Evolutionary conservation across 30 jellyfish, hydroid and myxozoan genomes (phyloP), one percentile per base, ranked within the genome.

Genomic region (Nemopilema nomurai): DNA sequence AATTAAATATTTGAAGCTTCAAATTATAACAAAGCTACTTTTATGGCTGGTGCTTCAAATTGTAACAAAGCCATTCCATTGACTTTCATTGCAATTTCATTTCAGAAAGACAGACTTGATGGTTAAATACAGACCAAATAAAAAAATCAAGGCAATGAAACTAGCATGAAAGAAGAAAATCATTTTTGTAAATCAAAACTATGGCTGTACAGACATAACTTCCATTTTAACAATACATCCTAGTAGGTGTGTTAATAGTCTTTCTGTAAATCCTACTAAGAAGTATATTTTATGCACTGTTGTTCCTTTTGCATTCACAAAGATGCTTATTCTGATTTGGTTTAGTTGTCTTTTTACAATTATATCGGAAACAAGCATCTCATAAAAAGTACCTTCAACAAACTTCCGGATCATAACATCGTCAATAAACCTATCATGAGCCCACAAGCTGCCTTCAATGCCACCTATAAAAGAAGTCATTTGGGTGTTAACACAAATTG

Each of bases 401-500:
- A 92, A 83, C 62, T 88, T 87, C 4, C 97, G 90, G 41, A 92
- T 92, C 96, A 92, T 88, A 18, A 92, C 74, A 81, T 92, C 98
- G 65, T 92, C 98, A 1, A 81, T 81, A 57, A 92, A 83, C 49
- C 98, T 57, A 57, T 92, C 98, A 73, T 95, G 97, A 13, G 96
- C 97, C 98, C 98, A 92, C 49, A 86, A 86, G 32, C 98, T 92
- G 74, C 98, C 98, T 71, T 92, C 84, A 16, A 92, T 68, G 18
- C 98, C 97, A 87, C 98, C 98, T 92, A 29, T 4, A 69, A 92
- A 13, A 41, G 13, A 41, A 41, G 13, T 13, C 57, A 41, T 3
- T 41, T 41, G 57, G 6, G 13, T 41, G 57, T 41, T 3, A 41
- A 41, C 57, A 41, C 9, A 41, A 13, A 13, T 41, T 13, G 57